Evolutionary conservation across 2,888 invertebrate species (phyloP).

Genomic region (Tetragnatha montana): DNA sequence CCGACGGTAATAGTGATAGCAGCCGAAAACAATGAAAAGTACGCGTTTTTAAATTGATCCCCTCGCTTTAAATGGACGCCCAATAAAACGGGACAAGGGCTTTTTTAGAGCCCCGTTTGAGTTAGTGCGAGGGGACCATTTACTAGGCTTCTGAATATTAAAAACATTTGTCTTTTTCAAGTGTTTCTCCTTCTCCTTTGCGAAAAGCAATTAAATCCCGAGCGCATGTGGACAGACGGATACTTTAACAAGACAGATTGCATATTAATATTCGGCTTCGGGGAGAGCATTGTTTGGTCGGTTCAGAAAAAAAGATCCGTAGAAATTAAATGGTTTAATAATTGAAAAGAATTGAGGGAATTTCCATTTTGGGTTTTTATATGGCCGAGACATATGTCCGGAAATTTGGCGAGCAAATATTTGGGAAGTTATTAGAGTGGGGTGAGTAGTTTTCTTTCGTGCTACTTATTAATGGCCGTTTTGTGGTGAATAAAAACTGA

Average conservation of each 20-base stretch:
- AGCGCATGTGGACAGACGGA: constrained; percentile 52
- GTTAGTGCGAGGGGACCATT: constrained; percentile 29
- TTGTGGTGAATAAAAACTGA: background rate
- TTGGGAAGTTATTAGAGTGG: background rate
- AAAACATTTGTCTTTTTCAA: constrained; percentile 68
- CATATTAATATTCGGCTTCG: constrained; percentile 54
- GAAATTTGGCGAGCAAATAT: background rate
- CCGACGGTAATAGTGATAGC: constrained; percentile 32
- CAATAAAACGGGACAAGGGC: constrained; percentile 44
- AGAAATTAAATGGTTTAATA: constrained; percentile 61
- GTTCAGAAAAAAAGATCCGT: constrained; percentile 29
- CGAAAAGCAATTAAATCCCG: constrained; percentile 55
- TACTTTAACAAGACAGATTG: constrained; percentile 67
- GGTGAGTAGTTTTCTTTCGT: background rate
- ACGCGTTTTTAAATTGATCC: constrained; percentile 62
- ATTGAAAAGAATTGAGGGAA: constrained; percentile 55
- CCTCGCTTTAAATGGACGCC: constrained; percentile 26
- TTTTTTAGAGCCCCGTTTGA: constrained; percentile 22
- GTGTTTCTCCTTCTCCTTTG: constrained; percentile 21
- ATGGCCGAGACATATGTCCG: background rate
- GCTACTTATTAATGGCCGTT: background rate
- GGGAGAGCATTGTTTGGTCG: constrained; percentile 51
- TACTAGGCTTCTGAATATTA: constrained; percentile 63
- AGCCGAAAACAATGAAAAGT: constrained; percentile 56
- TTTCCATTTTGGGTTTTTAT: constrained; percentile 6